phyloP scores from a whole-genome alignment of 2,888 invertebrate genomes.

The Cordilura impudica region DNA sequence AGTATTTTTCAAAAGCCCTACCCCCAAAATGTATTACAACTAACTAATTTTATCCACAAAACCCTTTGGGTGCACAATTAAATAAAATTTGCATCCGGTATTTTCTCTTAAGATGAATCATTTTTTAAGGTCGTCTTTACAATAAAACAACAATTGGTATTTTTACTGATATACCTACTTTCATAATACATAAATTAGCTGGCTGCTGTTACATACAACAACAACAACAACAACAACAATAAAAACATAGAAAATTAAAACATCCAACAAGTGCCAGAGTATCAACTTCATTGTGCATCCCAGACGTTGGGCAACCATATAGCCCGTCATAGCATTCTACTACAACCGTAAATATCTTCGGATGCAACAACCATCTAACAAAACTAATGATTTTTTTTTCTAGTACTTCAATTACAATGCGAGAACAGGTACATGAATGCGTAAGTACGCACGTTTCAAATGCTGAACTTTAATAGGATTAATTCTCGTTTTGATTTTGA shows the following conservation, averaged over 20 bases:
- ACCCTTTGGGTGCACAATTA: no score
- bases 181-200: conserved; percentile 35
- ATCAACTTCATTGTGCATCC: conserved; percentile 45
- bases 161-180: conserved; percentile 49
- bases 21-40: no score
- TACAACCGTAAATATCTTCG: background rate
- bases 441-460: background rate
- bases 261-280: conserved; percentile 49
- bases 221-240: background rate
- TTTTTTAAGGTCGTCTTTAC: background rate
- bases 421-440: conserved; percentile 24
- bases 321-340: background rate
- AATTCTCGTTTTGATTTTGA: no score
- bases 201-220: conserved; percentile 15
- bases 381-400: conserved; percentile 11
- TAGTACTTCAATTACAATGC: conserved; percentile 17
- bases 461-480: background rate
- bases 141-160: conserved; percentile 17
- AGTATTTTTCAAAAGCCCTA: no score
- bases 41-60: no score
- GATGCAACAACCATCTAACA: conserved; percentile 8
- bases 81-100: no score
- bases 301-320: conserved; percentile 23
- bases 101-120: no score
- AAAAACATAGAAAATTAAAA: background rate